Conservation (phyloP, 1,140 invertebrate genomes). For the Eubasilissa regina region DNA sequence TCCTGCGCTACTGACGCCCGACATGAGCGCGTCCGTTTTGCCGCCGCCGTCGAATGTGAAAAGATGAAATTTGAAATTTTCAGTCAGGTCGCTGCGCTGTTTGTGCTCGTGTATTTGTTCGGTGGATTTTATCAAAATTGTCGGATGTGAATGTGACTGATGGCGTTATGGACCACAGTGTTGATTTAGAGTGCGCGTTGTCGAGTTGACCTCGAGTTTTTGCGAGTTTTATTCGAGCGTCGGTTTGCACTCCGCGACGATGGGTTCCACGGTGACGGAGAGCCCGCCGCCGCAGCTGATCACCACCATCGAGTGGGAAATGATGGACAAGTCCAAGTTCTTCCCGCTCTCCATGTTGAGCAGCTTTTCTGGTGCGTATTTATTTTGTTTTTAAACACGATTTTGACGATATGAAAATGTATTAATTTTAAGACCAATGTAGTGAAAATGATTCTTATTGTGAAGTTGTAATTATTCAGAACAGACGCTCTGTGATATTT, state of each 20-base stretch:
- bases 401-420: no score
- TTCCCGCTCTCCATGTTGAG: conserved; percentile 92
- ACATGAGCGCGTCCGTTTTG: not conserved
- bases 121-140: not conserved
- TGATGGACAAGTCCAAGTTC: conserved; percentile 97
- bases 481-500: no score
- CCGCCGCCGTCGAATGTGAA: not conserved
- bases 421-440: no score
- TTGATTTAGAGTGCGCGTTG: not conserved
- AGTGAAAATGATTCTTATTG: no score
- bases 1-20: not conserved
- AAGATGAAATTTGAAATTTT: not conserved
- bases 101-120: not conserved
- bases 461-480: no score
- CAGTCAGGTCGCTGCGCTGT: no score
- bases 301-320: conserved; percentile 96
- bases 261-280: conserved; percentile 71
- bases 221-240: not conserved
- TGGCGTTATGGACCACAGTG: not conserved
- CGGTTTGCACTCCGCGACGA: conserved; percentile 49
- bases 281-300: conserved; percentile 78
- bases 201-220: not conserved
- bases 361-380: conserved; percentile 68
- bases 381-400: no score
- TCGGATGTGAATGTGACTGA: not conserved